These are phyloP conservation scores for Apis dorsata DNA, from an alignment of 1,140 invertebrate genomes.

Conservation along the genomic window DNA sequence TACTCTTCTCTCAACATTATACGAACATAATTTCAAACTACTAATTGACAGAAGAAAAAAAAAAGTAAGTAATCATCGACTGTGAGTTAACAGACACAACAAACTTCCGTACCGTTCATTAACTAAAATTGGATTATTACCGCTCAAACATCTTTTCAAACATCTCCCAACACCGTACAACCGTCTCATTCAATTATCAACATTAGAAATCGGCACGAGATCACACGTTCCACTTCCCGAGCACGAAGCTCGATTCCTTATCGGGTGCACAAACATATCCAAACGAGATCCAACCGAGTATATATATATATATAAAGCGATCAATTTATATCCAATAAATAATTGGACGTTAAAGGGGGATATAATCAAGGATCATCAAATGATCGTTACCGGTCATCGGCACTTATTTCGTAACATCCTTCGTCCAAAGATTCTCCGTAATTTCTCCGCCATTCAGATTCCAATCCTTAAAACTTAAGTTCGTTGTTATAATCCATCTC, in stretches of 20 bases:
- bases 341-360: neutral
- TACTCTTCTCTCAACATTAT: too few relatives aligned
- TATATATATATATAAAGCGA: neutral
- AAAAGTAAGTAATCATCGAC: too few relatives aligned
- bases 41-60: too few relatives aligned
- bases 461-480: neutral
- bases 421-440: neutral
- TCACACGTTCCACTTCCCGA: slow-evolving; percentile 1
- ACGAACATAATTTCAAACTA: too few relatives aligned
- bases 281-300: neutral
- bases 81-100: too few relatives aligned
- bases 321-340: neutral
- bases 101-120: too few relatives aligned
- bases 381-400: neutral
- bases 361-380: neutral
- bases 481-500: neutral
- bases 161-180: neutral
- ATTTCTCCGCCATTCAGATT: neutral
- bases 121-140: too few relatives aligned
- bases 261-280: neutral
- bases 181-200: neutral
- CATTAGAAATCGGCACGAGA: neutral
- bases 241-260: neutral
- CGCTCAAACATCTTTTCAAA: too few relatives aligned
- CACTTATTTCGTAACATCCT: neutral